Base-by-base conservation (phyloP, 53 echinoderm and acorn worm species). In the Stichopus horrens region DNA sequence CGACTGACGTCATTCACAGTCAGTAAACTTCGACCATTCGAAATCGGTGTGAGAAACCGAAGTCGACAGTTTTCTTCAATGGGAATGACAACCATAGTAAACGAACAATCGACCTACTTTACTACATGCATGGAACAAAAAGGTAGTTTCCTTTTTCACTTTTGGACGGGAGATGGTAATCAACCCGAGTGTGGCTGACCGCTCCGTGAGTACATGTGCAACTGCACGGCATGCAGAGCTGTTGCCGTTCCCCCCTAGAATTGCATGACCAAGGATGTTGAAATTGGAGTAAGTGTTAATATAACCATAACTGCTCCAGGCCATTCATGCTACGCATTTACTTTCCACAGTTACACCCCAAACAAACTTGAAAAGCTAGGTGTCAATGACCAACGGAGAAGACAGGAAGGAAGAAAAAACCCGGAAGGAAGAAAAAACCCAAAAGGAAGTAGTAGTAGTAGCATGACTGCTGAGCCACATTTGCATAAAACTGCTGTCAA, bases 341-440 rank as follows among this genome's bases (percentile, higher is more conserved):
- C 55, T 53, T 52, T 53, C 53, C 78, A 78, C n/a, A 16, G 63
- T 63, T 63, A 63, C 63, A 63, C 63, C 63, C 63, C 63, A 63
- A 78, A 18, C 78, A 75, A 78, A 78, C 52, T 78, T 37, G 23
- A 6, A 53, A 53, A 54, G 53, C n/a, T 23, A 78, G 51, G 53
- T 78, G 78, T 78, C 78, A 78, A 78, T 78, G 78, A 78, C 78
- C 78, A 78, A 78, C 37, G 37, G 37, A 8, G n/a, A 9, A 78
- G 9, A 78, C 8, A 78, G 53, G 55, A 78, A 78, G 55, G 53
- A 18, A 54, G 5, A 78, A 37, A 14, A 37, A 37, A 37, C 37
- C 37, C 37, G 2, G 2, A 37, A 37, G 37, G 37, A 37, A 37
- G 37, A n/a, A n/a, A n/a, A 37, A 37, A 37, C 37, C 37, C 37